These are phyloP conservation scores for Drosophila paramelanica DNA, from an alignment of 2,888 invertebrate species.

Conservation along the genomic window DNA sequence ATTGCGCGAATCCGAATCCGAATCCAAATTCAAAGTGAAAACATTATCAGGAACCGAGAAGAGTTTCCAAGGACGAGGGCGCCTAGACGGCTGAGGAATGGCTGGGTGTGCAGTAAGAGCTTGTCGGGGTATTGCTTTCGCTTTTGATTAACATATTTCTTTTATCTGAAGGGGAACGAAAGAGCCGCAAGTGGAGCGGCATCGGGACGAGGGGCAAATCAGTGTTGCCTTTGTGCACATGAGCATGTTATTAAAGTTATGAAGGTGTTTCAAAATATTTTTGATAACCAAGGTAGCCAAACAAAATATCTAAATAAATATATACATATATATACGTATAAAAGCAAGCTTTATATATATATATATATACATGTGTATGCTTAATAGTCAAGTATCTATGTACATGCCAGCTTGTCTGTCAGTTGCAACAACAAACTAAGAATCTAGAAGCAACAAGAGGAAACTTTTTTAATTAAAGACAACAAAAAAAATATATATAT, in stretches of 20 bases:
- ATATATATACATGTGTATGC: not conserved
- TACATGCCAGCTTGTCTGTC: slow-evolving; percentile 13
- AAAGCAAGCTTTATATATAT: not conserved
- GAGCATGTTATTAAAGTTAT: slow-evolving; percentile 40
- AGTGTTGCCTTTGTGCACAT: slow-evolving; percentile 27
- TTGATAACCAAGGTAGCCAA: slow-evolving; percentile 20
- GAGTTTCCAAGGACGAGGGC: not conserved
- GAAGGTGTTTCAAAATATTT: slow-evolving; percentile 26
- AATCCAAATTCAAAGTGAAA: slow-evolving; percentile 31
- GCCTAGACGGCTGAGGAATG: too few relatives aligned
- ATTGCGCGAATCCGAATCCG: slow-evolving; percentile 29
- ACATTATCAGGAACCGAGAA: slow-evolving; percentile 24
- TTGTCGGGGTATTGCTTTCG: slow-evolving; percentile 29
- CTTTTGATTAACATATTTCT: slow-evolving; percentile 64
- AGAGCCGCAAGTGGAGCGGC: slow-evolving; percentile 20
- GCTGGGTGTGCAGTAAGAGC: not conserved
- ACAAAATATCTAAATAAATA: slow-evolving; percentile 6
- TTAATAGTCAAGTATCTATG: not conserved
- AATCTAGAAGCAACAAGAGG: slow-evolving; percentile 15
- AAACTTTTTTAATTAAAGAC: slow-evolving; percentile 70
- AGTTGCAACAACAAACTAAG: slow-evolving; percentile 39
- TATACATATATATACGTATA: not conserved
- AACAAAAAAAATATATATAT: slow-evolving; percentile 13
- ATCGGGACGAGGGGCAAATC: not conserved
- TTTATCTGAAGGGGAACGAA: slow-evolving; percentile 40